Base-by-base conservation (phyloP, 2,888 invertebrate genomes). In the Thymelicus lineola region DNA sequence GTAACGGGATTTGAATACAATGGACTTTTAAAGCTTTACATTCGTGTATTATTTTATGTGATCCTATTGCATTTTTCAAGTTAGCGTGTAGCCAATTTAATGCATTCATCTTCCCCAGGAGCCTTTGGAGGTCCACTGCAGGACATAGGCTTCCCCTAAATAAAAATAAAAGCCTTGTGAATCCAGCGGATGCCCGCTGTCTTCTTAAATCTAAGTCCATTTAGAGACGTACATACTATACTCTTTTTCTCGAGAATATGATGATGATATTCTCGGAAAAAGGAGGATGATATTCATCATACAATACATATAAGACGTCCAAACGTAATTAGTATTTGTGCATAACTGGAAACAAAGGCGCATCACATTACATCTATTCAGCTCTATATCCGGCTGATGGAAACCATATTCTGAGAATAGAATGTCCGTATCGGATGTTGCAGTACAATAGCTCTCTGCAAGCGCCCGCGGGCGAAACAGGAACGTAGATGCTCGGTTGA, bases 1-100 rank as follows among this genome's bases (percentile, higher is more conserved):
- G 15, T 50, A 55, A 55, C 55, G 55, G 28, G 57, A 57, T 35
- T 57, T 57, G 57, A 57, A 57, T 57, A 57, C 57, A 57, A 36
- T 57, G 57, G 57, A 2, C 57, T 35, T 57, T 57, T 36, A 36
- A 57, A 35, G n/a, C 36, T 57, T 57, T 53, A 53, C 53, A 20
- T 53, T 50, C 48, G 17, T 9, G 17, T 50, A 50, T 50, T 50
- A 50, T 50, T 50, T 20, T 20, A 53, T 10, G 53, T n/a, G n/a
- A 53, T 53, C 9, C 53, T 53, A 28, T 3, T 28, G 28, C 28
- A 28, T 28, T 28, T 28, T 28, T 28, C 28, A 28, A 28, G 28
- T 28, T 28, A 28, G 15, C 48, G 48, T 15, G 15, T n/a, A 48
- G 48, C 15, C 48, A 48, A 48, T 15, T 48, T 0, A 48, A 48